Percentiles rank a stretch among this genome's conserved stretches.
These are phyloP conservation scores for Dipodomys stephensi DNA, from an alignment of 2,113 vertebrate species.

Conservation along the genomic window DNA sequence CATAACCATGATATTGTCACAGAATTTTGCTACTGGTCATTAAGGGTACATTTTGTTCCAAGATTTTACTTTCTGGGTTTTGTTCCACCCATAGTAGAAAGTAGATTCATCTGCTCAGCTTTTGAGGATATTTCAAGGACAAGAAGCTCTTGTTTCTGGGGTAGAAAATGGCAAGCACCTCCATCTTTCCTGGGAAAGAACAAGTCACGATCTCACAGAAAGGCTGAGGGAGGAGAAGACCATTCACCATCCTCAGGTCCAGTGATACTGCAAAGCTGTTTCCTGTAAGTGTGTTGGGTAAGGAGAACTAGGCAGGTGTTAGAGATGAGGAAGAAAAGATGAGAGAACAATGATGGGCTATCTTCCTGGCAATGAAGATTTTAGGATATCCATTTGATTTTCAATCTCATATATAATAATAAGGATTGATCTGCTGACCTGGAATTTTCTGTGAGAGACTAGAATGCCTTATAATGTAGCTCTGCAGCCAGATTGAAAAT, in stretches of 20 bases:
- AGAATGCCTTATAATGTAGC: not conserved
- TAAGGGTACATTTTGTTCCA: not conserved
- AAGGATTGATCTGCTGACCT: not conserved
- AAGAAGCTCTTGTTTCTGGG: not conserved
- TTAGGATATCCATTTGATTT: not conserved
- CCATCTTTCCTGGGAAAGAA: not conserved
- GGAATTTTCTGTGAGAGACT: not conserved
- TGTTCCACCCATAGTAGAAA: not conserved
- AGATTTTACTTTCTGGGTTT: not conserved
- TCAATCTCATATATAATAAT: not conserved
- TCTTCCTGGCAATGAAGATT: not conserved
- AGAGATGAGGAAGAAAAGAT: not conserved
- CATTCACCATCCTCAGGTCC: not conserved
- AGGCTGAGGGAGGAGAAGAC: not conserved
- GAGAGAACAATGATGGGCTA: not conserved
- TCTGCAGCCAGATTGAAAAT: not conserved
- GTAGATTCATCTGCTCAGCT: not conserved
- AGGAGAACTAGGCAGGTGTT: not conserved
- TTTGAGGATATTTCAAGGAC: not conserved
- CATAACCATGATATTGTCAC: not conserved
- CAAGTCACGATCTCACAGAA: not conserved
- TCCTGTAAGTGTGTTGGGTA: not conserved
- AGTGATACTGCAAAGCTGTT: not conserved
- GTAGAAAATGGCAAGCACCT: not conserved
- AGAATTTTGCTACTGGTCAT: not conserved